Conservation (phyloP, 2,888 invertebrate species). For the Protonemura montana region DNA sequence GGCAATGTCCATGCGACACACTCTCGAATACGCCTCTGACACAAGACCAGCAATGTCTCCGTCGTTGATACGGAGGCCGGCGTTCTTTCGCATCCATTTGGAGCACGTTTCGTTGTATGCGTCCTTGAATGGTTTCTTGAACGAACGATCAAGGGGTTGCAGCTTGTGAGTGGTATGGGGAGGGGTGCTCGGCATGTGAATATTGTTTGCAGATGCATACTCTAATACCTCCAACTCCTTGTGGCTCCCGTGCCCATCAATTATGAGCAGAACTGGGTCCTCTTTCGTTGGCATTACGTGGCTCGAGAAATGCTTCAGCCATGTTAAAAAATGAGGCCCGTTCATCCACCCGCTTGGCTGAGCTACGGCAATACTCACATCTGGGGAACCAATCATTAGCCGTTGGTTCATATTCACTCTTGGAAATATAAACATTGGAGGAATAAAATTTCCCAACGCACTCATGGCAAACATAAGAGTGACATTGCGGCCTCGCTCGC, state of each 20-base stretch:
- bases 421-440: slow-evolving; percentile 50
- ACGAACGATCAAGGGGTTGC: slow-evolving; percentile 50
- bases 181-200: slow-evolving; percentile 52
- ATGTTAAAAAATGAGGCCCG: slow-evolving; percentile 42
- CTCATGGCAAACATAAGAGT: slow-evolving; percentile 51
- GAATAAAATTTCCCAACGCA: slow-evolving; percentile 50
- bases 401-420: slow-evolving; percentile 46
- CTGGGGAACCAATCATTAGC: slow-evolving; percentile 49
- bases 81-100: slow-evolving; percentile 37
- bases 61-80: slow-evolving; percentile 47
- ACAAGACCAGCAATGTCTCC: slow-evolving; percentile 50
- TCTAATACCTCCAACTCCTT: slow-evolving; percentile 51
- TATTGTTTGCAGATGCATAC: slow-evolving; percentile 49
- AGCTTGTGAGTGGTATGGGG: slow-evolving; percentile 52
- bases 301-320: slow-evolving; percentile 45
- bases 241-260: slow-evolving; percentile 52
- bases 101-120: slow-evolving; percentile 43
- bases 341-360: slow-evolving; percentile 46
- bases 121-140: slow-evolving; percentile 51
- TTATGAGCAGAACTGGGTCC: slow-evolving; percentile 50
- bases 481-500: slow-evolving; percentile 50
- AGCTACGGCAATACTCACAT: slow-evolving; percentile 42
- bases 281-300: slow-evolving; percentile 47
- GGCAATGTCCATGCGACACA: slow-evolving; percentile 47
- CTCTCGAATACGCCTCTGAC: slow-evolving; percentile 45